phyloP scores from a whole-genome alignment of 2,888 invertebrate species.

The Microctonus hyperodae region DNA sequence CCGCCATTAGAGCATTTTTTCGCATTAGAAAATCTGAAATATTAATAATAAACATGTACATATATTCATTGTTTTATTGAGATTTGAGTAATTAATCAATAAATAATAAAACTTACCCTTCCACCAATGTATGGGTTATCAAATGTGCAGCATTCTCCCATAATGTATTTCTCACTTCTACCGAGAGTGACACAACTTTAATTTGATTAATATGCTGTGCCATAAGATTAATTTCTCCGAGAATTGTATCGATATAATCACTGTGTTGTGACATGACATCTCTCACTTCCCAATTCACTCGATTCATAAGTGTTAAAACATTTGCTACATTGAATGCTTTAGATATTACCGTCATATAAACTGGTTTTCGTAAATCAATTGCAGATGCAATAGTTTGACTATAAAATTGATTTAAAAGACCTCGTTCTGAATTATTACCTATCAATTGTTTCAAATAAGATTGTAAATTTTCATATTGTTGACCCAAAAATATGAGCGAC shows the following conservation, averaged over 20 bases:
- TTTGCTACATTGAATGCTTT: conserved; percentile 80
- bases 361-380: conserved; percentile 79
- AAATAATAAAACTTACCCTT: conserved; percentile 76
- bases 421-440: conserved; percentile 68
- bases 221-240: conserved; percentile 77
- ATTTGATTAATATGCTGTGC: conserved; percentile 80
- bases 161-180: conserved; percentile 73
- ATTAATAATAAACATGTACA: no score
- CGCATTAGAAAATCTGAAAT: conserved; percentile 79
- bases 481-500: conserved; percentile 88
- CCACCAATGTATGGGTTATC: conserved; percentile 87
- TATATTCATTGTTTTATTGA: no score
- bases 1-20: conserved; percentile 97
- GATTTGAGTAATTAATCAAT: not conserved
- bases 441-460: conserved; percentile 86
- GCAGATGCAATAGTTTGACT: conserved; percentile 78
- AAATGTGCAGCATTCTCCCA: conserved; percentile 91
- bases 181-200: conserved; percentile 74
- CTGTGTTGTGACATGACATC: conserved; percentile 96
- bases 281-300: conserved; percentile 94
- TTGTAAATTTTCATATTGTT: conserved; percentile 85
- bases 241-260: conserved; percentile 80
- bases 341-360: conserved; percentile 86
- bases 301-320: conserved; percentile 84
- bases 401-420: conserved; percentile 75